Conservation (phyloP, 2,888 invertebrate species). For the Ceraclea dissimilis region DNA sequence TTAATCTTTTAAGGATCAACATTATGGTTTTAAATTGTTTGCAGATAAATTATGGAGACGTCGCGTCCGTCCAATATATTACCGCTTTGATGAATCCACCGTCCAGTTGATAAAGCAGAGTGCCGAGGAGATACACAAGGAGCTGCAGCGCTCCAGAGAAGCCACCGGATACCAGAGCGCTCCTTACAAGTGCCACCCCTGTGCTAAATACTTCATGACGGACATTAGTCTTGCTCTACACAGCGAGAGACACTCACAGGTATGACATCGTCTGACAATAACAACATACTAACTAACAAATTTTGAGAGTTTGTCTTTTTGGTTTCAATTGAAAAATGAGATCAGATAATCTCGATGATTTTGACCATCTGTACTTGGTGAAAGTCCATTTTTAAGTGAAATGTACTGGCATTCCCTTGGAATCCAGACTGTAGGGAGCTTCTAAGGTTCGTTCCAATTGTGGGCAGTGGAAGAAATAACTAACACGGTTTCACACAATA, state of each 20-base stretch:
- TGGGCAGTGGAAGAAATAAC: too few species aligned
- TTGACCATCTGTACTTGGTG: too few species aligned
- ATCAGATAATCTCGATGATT: too few species aligned
- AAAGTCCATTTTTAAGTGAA: too few species aligned
- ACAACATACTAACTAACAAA: background rate
- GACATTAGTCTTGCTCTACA: conserved; percentile 9
- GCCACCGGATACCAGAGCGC: conserved; percentile 4
- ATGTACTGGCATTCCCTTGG: too few species aligned
- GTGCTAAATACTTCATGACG: conserved; percentile 16
- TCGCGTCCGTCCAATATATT: conserved; percentile 1
- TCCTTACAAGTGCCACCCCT: conserved; percentile 14
- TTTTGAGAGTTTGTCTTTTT: background rate
- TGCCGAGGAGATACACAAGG: conserved; percentile 6
- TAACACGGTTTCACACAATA: too few species aligned
- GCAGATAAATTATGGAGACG: background rate
- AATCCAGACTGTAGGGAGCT: too few species aligned
- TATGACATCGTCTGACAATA: background rate
- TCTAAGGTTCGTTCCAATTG: too few species aligned
- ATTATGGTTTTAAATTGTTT: too few species aligned
- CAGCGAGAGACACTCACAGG: conserved; percentile 12
- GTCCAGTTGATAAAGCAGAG: conserved; percentile 9
- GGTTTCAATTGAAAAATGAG: background rate
- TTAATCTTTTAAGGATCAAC: too few species aligned
- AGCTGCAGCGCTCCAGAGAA: conserved; percentile 7
- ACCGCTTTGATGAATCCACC: conserved; percentile 9